Percentiles rank a stretch among this genome's conserved stretches.
Evolutionary conservation across 2,113 vertebrate genomes (phyloP).

Genomic region (Cottus gobio): DNA sequence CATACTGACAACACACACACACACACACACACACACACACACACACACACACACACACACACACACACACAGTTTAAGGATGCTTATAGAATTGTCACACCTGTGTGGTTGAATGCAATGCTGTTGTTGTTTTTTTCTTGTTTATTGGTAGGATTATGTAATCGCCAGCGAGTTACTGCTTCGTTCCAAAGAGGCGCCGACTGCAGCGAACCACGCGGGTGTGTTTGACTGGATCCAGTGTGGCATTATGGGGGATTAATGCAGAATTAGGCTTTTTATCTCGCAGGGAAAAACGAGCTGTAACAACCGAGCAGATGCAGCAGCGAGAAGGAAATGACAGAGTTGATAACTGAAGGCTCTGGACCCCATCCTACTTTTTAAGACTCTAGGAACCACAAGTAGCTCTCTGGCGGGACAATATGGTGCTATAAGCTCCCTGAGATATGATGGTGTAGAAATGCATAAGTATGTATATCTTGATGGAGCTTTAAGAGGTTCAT

Average conservation of each 20-base stretch:
- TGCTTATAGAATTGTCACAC: neutral
- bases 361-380: too few relatives aligned
- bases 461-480: neutral
- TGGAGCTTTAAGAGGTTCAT: neutral
- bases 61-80: slow-evolving; percentile 1
- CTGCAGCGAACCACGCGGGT: slow-evolving; percentile 20
- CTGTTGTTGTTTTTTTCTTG: neutral
- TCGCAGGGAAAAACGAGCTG: neutral
- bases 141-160: slow-evolving; percentile 18
- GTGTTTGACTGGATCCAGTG: slow-evolving; percentile 1
- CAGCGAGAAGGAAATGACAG: neutral
- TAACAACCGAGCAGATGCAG: neutral
- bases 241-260: neutral
- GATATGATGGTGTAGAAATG: too few relatives aligned
- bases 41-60: slow-evolving; percentile 34
- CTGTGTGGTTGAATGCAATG: neutral
- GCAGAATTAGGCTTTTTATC: slow-evolving; percentile 15
- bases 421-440: too few relatives aligned
- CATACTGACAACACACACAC: slow-evolving; percentile 48
- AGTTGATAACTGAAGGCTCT: too few relatives aligned
- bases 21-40: neutral
- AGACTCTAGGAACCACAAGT: too few relatives aligned
- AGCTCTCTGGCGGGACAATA: too few relatives aligned
- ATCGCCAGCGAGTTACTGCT: neutral
- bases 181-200: slow-evolving; percentile 13